These are phyloP conservation scores for Calephelis nemesis DNA, from an alignment of 1,140 invertebrate species.

Conservation along the genomic window DNA sequence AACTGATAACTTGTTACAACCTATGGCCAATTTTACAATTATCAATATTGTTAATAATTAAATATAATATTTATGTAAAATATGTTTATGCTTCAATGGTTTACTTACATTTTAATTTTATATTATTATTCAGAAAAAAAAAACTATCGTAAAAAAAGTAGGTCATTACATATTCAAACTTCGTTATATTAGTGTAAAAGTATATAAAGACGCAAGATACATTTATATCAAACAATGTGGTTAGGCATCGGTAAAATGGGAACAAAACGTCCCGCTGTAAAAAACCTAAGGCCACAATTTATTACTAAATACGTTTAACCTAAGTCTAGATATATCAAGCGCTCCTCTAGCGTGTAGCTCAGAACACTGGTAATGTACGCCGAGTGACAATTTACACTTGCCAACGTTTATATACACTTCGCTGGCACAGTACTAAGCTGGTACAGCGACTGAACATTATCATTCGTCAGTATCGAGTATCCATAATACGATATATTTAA, in stretches of 20 bases:
- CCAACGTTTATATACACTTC: conserved; percentile 52
- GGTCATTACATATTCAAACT: conserved; percentile 63
- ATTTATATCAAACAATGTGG: conserved; percentile 30
- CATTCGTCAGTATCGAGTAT: background rate
- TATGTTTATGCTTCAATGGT: conserved; percentile 76
- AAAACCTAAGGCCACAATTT: conserved; percentile 73
- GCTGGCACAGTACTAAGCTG: conserved; percentile 29
- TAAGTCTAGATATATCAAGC: conserved; percentile 58
- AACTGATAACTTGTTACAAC: conserved; percentile 78
- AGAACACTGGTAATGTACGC: conserved; percentile 10
- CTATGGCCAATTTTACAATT: conserved; percentile 78
- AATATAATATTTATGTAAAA: conserved; percentile 79
- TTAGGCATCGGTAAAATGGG: conserved; percentile 23
- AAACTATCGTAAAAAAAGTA: conserved; percentile 65
- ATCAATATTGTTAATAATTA: conserved; percentile 79
- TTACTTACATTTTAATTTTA: conserved; percentile 77
- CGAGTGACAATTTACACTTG: conserved; percentile 32
- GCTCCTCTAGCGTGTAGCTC: conserved; percentile 18
- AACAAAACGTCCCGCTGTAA: conserved; percentile 36
- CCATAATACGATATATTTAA: conserved; percentile 8
- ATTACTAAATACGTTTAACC: conserved; percentile 67
- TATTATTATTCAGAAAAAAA: conserved; percentile 73
- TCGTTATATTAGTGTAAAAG: conserved; percentile 64
- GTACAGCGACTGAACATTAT: conserved; percentile 19
- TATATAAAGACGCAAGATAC: conserved; percentile 45